Percentiles rank a stretch among this genome's conserved stretches.
These are phyloP conservation scores for Actinostola sp. DNA, from an alignment of 92 coral and sea anemone genomes.

Conservation along the genomic window DNA sequence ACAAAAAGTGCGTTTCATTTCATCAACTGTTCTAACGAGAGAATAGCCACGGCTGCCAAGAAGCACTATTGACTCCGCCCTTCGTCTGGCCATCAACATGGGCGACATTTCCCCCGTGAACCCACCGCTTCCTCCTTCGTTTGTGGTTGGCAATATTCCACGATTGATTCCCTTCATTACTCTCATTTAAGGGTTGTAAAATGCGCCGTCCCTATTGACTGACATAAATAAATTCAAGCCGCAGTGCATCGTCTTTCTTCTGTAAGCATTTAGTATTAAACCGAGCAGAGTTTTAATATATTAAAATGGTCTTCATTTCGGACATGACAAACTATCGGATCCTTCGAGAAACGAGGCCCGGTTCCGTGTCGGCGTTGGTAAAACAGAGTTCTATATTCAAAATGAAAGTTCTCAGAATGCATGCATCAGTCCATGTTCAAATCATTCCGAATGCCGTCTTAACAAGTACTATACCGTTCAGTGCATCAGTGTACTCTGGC, in stretches of 20 bases:
- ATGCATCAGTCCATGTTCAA: too few species aligned
- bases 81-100: slow-evolving; percentile 4
- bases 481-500: too few species aligned
- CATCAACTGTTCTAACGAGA: slow-evolving; percentile 10
- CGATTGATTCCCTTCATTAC: slow-evolving; percentile 2
- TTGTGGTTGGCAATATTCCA: slow-evolving; percentile 7
- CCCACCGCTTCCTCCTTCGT: neutral
- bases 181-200: slow-evolving; percentile 1
- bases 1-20: slow-evolving; percentile 5
- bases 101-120: slow-evolving; percentile 8
- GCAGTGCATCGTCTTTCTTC: neutral
- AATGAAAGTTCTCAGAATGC: too few species aligned
- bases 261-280: neutral
- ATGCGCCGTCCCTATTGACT: neutral
- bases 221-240: neutral
- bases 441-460: too few species aligned
- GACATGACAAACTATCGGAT: too few species aligned
- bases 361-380: too few species aligned
- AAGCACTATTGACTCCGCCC: neutral
- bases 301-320: too few species aligned
- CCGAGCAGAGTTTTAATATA: too few species aligned
- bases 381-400: too few species aligned
- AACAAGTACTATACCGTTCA: too few species aligned
- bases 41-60: neutral
- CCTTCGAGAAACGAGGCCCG: too few species aligned